Conservation (phyloP, 2,888 invertebrate genomes). For the Dryadula phaetusa region DNA sequence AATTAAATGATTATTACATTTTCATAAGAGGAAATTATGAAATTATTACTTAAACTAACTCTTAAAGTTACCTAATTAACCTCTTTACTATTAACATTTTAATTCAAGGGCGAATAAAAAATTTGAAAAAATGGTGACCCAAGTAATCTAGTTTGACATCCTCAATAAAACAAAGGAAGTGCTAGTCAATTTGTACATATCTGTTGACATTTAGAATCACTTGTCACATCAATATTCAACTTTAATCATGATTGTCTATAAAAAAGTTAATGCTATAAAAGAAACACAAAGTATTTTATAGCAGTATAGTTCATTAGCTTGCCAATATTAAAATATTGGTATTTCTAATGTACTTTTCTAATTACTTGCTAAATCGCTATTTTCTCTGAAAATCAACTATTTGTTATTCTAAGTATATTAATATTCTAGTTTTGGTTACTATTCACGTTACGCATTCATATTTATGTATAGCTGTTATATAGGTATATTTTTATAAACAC, state of each 20-base stretch:
- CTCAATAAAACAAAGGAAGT: constrained; percentile 35
- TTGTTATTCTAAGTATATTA: no score
- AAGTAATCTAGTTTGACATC: constrained; percentile 28
- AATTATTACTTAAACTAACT: constrained; percentile 6
- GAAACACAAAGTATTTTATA: not conserved
- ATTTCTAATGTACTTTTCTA: no score
- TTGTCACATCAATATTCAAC: constrained; percentile 1
- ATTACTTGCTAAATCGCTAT: no score
- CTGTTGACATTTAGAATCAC: constrained; percentile 16
- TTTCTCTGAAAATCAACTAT: no score
- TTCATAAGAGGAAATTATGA: constrained; percentile 9
- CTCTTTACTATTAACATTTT: constrained; percentile 3
- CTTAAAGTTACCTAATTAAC: not conserved
- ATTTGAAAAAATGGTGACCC: constrained; percentile 7
- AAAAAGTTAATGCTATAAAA: not conserved
- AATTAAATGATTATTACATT: not conserved
- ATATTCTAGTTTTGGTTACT: no score
- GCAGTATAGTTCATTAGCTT: not conserved
- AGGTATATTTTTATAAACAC: not conserved
- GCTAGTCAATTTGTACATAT: constrained; percentile 16
- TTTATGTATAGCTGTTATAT: no score
- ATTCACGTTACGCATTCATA: no score
- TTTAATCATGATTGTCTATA: not conserved
- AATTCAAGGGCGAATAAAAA: constrained; percentile 24
- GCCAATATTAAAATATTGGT: no score